Percentiles rank a stretch among this genome's conserved stretches.
phyloP scores from a whole-genome alignment of 2,888 invertebrate genomes.

The Thysanoteuthis rhombus region DNA sequence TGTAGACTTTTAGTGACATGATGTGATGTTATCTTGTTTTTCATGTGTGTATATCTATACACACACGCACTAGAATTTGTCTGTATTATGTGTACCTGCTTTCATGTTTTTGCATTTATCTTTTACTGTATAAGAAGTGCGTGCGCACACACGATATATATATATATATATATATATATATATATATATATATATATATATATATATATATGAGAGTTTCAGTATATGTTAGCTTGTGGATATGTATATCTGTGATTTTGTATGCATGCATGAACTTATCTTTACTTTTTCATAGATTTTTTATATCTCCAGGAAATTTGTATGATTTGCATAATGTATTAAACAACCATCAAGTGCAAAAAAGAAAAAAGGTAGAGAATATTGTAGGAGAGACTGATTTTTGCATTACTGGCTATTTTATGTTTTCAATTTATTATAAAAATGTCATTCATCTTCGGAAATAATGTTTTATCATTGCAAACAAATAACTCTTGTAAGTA shows the following conservation, averaged over 20 bases:
- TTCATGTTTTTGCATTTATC: not conserved
- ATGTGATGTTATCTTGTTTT: not conserved
- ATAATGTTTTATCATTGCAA: not conserved
- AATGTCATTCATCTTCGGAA: not conserved
- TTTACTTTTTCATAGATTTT: not conserved
- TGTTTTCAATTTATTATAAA: not conserved
- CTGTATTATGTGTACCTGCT: not conserved
- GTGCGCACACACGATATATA: not conserved
- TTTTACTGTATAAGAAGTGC: not conserved
- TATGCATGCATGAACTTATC: not conserved
- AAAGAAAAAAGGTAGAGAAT: too few relatives aligned
- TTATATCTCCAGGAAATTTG: not conserved
- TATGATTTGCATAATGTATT: not conserved
- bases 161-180: not conserved
- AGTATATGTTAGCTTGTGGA: not conserved
- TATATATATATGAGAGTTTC: not conserved
- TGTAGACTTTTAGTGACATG: not conserved
- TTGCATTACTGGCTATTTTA: too few relatives aligned
- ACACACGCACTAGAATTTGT: too few relatives aligned
- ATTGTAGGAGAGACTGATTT: too few relatives aligned
- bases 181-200: not conserved
- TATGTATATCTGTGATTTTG: not conserved
- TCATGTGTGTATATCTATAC: too few relatives aligned
- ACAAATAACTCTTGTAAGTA: not conserved
- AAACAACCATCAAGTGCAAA: too few relatives aligned